phyloP scores from a whole-genome alignment of 2,888 invertebrate species.

The Arenicola marina region DNA sequence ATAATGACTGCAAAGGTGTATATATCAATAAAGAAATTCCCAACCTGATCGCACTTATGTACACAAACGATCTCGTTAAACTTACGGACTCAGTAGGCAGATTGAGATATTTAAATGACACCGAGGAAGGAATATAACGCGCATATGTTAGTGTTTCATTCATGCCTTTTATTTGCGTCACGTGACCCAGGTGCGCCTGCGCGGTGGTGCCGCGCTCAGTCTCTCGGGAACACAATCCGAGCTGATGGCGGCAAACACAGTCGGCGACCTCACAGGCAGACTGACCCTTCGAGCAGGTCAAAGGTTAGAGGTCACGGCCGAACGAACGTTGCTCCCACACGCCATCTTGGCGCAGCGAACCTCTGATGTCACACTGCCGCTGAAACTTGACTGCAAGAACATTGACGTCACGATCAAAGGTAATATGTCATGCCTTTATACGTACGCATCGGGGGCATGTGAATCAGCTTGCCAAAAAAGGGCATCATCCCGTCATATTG shows the following conservation, averaged over 20 bases:
- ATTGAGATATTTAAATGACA: too few relatives aligned
- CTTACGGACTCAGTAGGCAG: too few relatives aligned
- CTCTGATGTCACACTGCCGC: conserved; percentile 36
- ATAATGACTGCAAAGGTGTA: too few relatives aligned
- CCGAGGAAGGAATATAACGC: too few relatives aligned
- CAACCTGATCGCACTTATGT: too few relatives aligned
- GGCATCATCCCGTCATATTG: too few relatives aligned
- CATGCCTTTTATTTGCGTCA: neutral
- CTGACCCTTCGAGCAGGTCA: conserved; percentile 34
- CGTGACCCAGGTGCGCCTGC: conserved; percentile 33
- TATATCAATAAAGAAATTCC: too few relatives aligned
- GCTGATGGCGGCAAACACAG: conserved; percentile 27
- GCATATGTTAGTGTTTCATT: too few relatives aligned
- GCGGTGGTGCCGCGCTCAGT: conserved; percentile 40
- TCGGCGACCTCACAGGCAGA: conserved; percentile 34
- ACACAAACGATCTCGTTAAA: too few relatives aligned
- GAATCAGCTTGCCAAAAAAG: too few relatives aligned
- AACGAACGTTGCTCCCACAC: conserved; percentile 35
- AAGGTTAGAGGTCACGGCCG: conserved; percentile 27
- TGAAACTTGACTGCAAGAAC: conserved; percentile 37
- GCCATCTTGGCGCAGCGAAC: conserved; percentile 36
- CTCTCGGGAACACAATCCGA: conserved; percentile 29
- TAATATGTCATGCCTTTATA: too few relatives aligned
- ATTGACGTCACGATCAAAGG: conserved; percentile 43
- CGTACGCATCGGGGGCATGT: too few relatives aligned